Base-by-base conservation (phyloP, 2,888 invertebrate species). In the Steromphala cineraria region DNA sequence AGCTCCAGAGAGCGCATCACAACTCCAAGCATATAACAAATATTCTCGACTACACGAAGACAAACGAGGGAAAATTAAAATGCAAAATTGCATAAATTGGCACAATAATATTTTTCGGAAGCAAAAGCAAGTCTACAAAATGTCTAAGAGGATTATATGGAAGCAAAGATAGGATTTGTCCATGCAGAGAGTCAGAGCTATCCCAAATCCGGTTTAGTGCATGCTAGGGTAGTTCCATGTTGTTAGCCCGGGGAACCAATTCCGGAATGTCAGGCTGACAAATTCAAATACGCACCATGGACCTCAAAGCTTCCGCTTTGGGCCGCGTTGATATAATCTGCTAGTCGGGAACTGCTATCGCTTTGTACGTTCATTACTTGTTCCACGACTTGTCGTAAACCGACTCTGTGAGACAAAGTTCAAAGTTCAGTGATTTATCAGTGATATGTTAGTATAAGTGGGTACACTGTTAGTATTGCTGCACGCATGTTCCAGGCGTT, bases 361-460 rank as follows among this genome's bases (percentile, higher is more conserved):
- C 87, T 89, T 81, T 89, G 89, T 62, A 89, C 86, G 74, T 85
- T 87, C 36, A 90, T 85, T 15, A 88, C 88, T 82, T 89, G 89
- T 80, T 90, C 90, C 67, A 90, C 89, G 52, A 90, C 89, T 67
- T 85, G 85, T 82, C 88, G 87, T 81, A 90, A 80, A 28, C 86
- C 86, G 52, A 86, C 86, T 81, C 86, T 86, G 82, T 75, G 75
- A 62, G 75, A 71, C 40, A 71, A 71, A 71, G 31, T 21, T 62
- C 62, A 62, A 62, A 62, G 62, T 24, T 62, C 62, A 62, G 24
- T 71, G 71, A 10, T 31, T 17, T 71, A 36, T 71, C 71, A 71
- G 36, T 19, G 71, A 71, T 71, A 36, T 31, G 71, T 71, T 36
- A 71, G 36, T 71, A 31, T 71, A 31, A 71, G 71, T n/a, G 36